Percentiles rank a stretch among this genome's conserved stretches.
These are phyloP conservation scores for Lobophora halterata DNA, from an alignment of 2,888 invertebrate genomes.

Conservation along the genomic window DNA sequence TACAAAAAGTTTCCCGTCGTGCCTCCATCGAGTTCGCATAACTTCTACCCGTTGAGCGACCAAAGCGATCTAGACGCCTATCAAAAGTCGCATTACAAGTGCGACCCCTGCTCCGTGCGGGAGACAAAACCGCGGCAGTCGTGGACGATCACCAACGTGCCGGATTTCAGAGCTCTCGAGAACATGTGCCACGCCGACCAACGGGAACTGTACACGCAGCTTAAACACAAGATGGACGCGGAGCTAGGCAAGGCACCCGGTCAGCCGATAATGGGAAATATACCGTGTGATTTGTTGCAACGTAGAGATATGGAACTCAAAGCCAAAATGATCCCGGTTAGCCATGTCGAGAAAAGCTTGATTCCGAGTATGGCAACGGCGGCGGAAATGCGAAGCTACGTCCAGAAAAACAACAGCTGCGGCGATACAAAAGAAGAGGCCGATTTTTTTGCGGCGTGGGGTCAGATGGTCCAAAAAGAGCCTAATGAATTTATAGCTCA, in stretches of 20 bases:
- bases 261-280: conserved; percentile 57
- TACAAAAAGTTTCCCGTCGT: conserved; percentile 70
- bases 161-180: conserved; percentile 67
- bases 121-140: conserved; percentile 73
- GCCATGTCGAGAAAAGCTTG: conserved; percentile 70
- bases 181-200: conserved; percentile 69
- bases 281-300: conserved; percentile 64
- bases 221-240: conserved; percentile 73
- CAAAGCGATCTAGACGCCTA: conserved; percentile 62
- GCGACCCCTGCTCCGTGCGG: conserved; percentile 63
- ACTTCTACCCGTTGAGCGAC: conserved; percentile 65
- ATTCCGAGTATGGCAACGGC: conserved; percentile 71
- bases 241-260: conserved; percentile 72
- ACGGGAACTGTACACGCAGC: conserved; percentile 66
- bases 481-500: conserved; percentile 75
- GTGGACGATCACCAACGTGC: conserved; percentile 74
- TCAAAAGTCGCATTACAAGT: conserved; percentile 66
- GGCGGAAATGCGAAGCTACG: conserved; percentile 62
- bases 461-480: conserved; percentile 80
- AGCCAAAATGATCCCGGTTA: conserved; percentile 75
- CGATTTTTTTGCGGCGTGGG: conserved; percentile 80
- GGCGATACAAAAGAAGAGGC: conserved; percentile 75
- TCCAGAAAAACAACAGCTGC: conserved; percentile 74
- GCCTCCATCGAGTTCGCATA: conserved; percentile 62
- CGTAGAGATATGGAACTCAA: conserved; percentile 71